Conservation (phyloP, 2,797 vertebrate species). For the Rhabdomys pumilio region DNA sequence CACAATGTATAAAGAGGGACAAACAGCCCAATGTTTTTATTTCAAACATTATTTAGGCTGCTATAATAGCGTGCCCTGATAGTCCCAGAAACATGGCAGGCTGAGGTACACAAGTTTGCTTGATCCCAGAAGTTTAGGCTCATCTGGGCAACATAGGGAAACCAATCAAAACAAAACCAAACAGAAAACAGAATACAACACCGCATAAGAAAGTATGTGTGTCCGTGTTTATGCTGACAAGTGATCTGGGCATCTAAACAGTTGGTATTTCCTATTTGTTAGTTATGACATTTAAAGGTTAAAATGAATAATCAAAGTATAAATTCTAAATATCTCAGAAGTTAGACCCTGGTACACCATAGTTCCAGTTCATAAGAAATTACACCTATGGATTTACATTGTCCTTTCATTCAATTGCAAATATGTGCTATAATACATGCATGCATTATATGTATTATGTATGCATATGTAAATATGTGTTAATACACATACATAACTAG, state of each 20-base stretch:
- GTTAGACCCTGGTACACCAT: background rate
- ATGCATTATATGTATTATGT: background rate
- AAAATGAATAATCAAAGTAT: constrained; percentile 49
- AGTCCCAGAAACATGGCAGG: background rate
- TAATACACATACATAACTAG: constrained; percentile 5
- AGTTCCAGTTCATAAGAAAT: constrained; percentile 32
- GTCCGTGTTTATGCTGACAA: background rate
- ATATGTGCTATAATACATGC: constrained; percentile 21
- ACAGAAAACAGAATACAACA: constrained; percentile 23
- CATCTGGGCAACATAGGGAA: background rate
- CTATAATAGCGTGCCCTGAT: no score
- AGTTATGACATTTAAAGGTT: constrained; percentile 45
- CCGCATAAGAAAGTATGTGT: background rate
- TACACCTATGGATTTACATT: background rate
- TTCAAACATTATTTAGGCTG: background rate
- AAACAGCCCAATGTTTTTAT: background rate
- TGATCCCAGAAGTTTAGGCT: background rate
- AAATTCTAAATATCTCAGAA: constrained; percentile 32
- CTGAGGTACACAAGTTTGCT: background rate
- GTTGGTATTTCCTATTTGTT: background rate
- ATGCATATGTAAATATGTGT: background rate
- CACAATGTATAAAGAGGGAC: background rate
- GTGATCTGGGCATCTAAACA: constrained; percentile 8
- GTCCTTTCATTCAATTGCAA: constrained; percentile 17
- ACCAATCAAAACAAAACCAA: background rate